Evolutionary conservation across 2,113 vertebrate species (phyloP).

Genomic region (Phainopepla nitens): DNA sequence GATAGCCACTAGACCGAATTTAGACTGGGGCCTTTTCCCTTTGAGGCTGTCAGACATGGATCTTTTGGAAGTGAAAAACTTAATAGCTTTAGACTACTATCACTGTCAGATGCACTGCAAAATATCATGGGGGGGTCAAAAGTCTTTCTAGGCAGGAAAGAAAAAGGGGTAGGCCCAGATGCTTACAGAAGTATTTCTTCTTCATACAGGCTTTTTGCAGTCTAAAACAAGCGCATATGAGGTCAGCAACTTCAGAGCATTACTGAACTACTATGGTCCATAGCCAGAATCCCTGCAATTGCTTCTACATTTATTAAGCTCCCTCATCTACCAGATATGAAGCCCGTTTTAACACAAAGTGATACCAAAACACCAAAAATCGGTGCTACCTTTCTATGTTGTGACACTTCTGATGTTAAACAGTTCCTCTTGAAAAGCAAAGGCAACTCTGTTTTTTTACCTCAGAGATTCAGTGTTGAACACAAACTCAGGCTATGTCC

Average conservation of each 20-base stretch:
- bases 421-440: not conserved
- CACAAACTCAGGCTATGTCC: not conserved
- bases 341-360: not conserved
- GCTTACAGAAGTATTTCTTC: not conserved
- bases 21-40: not conserved
- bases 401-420: not conserved
- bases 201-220: not conserved
- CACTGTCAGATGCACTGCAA: not conserved
- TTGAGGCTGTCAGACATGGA: not conserved
- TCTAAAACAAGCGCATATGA: not conserved
- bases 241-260: not conserved
- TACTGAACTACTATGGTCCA: not conserved
- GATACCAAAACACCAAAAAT: not conserved
- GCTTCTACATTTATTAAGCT: not conserved
- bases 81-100: not conserved
- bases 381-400: not conserved
- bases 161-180: not conserved
- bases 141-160: fast-evolving
- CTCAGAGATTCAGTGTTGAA: not conserved
- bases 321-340: not conserved
- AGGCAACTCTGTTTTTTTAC: not conserved
- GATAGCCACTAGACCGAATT: not conserved
- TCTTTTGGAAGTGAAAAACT: not conserved
- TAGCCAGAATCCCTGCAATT: not conserved
- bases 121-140: fast-evolving